These are phyloP conservation scores for Zaprionus tsacasi DNA, from an alignment of 1,140 invertebrate genomes.

Conservation along the genomic window DNA sequence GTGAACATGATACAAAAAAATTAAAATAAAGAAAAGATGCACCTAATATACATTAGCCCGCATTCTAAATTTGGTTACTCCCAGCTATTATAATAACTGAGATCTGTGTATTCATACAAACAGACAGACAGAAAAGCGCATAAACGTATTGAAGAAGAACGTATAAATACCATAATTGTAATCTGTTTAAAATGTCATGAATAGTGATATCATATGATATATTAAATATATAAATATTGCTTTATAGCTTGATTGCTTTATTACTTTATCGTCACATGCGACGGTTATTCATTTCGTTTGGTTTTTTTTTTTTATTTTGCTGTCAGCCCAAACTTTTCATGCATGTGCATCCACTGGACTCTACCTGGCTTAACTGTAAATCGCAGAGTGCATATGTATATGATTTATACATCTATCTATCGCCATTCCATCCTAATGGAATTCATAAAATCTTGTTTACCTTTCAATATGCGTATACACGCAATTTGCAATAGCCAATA, in stretches of 20 bases:
- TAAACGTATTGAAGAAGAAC: too few relatives aligned
- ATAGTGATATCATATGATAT: not conserved
- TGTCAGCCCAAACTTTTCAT: not conserved
- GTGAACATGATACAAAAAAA: too few relatives aligned
- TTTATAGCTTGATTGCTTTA: slow-evolving; percentile 1
- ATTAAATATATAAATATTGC: not conserved
- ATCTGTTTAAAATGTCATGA: not conserved
- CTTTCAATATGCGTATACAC: not conserved
- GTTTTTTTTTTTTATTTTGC: not conserved
- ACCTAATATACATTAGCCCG: too few relatives aligned
- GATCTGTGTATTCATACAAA: too few relatives aligned
- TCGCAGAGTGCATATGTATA: slow-evolving; percentile 5
- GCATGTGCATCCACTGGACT: not conserved
- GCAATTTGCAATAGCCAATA: slow-evolving; percentile 1
- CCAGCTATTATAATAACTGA: too few relatives aligned
- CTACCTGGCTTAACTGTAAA: not conserved
- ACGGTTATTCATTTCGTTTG: slow-evolving; percentile 6
- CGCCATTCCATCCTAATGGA: not conserved
- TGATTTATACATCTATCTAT: not conserved
- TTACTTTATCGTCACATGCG: not conserved
- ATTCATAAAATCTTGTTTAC: not conserved
- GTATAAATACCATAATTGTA: not conserved
- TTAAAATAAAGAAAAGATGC: too few relatives aligned
- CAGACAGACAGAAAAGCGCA: too few relatives aligned
- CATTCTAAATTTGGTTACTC: too few relatives aligned